Conservation (phyloP, 2,888 invertebrate species). For the Hermaeophaga mercurialis region DNA sequence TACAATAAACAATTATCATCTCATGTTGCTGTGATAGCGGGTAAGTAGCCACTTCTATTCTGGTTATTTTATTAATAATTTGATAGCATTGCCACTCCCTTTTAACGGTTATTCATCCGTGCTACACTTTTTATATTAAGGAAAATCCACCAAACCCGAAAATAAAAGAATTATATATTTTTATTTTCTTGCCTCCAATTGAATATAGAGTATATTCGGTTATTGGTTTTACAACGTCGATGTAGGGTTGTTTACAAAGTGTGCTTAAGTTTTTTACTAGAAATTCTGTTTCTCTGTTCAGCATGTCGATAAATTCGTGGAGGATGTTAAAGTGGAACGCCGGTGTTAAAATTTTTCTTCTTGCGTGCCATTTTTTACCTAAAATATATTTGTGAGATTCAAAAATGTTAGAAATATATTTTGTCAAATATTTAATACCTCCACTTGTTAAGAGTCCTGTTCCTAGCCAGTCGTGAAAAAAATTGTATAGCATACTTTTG, state of each 20-base stretch:
- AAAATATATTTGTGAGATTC: neutral
- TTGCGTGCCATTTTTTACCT: constrained; percentile 37
- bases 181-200: constrained; percentile 35
- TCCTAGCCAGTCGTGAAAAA: constrained; percentile 38
- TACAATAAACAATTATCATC: no score
- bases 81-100: no score
- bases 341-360: constrained; percentile 41
- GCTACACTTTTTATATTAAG: no score
- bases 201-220: constrained; percentile 37
- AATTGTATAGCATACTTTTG: constrained; percentile 31
- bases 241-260: constrained; percentile 22
- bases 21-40: no score
- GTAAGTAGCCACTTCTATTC: no score
- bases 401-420: neutral
- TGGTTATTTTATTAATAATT: no score
- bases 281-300: constrained; percentile 36
- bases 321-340: constrained; percentile 41
- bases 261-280: constrained; percentile 28
- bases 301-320: constrained; percentile 37
- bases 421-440: constrained; percentile 23
- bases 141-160: no score
- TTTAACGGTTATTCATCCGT: no score
- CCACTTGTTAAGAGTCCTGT: constrained; percentile 36
- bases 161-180: no score
- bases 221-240: constrained; percentile 34